These are phyloP conservation scores for Oreochromis aureus DNA, from an alignment of 2,113 vertebrate genomes.

Conservation along the genomic window DNA sequence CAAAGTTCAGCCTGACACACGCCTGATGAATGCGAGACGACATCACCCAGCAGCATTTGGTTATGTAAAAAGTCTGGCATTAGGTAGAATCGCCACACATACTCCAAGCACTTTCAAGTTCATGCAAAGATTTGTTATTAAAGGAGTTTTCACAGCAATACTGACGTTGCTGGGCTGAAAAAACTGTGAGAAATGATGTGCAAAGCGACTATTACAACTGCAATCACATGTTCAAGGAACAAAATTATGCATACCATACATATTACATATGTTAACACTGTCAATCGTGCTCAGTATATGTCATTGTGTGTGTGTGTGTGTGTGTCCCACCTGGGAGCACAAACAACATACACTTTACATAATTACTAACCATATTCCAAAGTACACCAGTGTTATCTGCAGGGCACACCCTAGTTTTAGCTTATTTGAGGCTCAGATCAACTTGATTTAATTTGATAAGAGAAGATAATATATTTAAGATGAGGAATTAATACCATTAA, in stretches of 20 bases:
- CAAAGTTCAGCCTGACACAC: background rate
- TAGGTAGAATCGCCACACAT: constrained; percentile 28
- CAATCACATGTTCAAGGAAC: background rate
- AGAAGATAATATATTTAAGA: background rate
- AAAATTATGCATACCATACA: background rate
- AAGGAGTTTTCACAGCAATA: constrained; percentile 2
- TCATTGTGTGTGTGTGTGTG: background rate
- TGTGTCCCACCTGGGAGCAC: background rate
- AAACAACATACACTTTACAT: constrained; percentile 3
- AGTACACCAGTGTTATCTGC: background rate
- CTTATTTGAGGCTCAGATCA: background rate
- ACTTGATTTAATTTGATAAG: background rate
- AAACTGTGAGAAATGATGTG: background rate
- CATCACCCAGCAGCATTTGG: constrained; percentile 16
- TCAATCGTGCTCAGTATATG: background rate
- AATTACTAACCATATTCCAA: background rate
- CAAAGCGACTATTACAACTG: background rate
- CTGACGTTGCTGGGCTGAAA: background rate
- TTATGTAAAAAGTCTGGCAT: constrained; percentile 40
- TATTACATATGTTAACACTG: background rate
- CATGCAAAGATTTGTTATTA: constrained; percentile 58
- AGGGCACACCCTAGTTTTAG: background rate
- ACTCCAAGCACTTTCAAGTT: constrained; percentile 30
- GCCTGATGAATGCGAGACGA: constrained; percentile 2
- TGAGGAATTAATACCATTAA: background rate